Conservation (phyloP, 1,140 invertebrate species). For the Heliothis subflexa region DNA sequence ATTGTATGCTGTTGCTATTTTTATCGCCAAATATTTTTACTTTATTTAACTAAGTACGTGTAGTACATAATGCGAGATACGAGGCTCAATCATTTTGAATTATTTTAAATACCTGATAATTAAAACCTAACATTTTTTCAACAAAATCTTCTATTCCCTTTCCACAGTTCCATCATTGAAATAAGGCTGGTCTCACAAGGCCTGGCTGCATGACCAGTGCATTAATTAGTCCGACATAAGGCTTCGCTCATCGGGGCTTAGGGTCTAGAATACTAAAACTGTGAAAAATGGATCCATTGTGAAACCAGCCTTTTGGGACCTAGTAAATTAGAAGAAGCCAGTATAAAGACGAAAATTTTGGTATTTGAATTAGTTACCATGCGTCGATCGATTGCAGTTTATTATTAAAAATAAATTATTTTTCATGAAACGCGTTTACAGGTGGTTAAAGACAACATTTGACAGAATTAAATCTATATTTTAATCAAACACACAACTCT, state of each 20-base stretch:
- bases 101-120: no score
- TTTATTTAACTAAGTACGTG: no score
- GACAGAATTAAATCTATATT: no score
- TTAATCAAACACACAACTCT: no score
- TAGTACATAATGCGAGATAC: no score
- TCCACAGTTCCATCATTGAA: not conserved
- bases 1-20: no score
- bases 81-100: no score
- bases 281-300: conserved; percentile 29
- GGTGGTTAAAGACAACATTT: no score
- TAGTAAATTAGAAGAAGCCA: conserved; percentile 18
- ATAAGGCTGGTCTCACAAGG: conserved; percentile 8
- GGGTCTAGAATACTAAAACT: not conserved
- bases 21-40: no score
- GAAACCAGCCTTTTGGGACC: not conserved
- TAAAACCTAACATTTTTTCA: not conserved
- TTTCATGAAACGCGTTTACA: no score
- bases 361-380: not conserved
- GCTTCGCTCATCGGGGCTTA: conserved; percentile 28
- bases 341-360: not conserved
- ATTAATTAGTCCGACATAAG: conserved; percentile 32
- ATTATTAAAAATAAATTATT: no score
- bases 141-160: not conserved
- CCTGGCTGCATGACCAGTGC: not conserved
- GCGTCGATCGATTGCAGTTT: no score